Evolutionary conservation across 2,888 invertebrate genomes (phyloP).

Genomic region (Baronia brevicornis): DNA sequence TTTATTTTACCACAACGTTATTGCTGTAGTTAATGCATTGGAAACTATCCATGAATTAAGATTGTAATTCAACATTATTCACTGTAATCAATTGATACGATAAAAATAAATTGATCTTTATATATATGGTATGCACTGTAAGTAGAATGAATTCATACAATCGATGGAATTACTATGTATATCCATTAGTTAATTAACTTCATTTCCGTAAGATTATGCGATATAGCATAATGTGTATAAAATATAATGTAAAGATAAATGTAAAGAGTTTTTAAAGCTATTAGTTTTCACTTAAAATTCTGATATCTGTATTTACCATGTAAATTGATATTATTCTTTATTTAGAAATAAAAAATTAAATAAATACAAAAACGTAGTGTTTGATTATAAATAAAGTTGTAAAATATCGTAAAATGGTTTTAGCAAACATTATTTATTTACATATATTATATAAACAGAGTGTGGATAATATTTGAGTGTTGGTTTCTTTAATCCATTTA

Average conservation of each 20-base stretch:
- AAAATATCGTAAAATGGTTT: neutral
- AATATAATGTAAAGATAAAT: too few species aligned
- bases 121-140: too few species aligned
- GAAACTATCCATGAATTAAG: conserved; percentile 46
- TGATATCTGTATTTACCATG: too few species aligned
- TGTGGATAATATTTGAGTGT: neutral
- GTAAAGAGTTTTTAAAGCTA: too few species aligned
- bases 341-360: neutral
- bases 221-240: too few species aligned
- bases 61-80: conserved; percentile 51
- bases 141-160: conserved; percentile 49
- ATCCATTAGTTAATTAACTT: too few species aligned
- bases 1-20: conserved; percentile 56
- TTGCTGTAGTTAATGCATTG: conserved; percentile 40
- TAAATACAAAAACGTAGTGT: neutral
- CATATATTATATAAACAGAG: neutral
- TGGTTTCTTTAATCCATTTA: neutral
- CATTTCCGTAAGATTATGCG: too few species aligned
- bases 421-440: conserved; percentile 1
- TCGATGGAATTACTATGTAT: too few species aligned
- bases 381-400: neutral
- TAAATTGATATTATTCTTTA: neutral
- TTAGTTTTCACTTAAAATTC: too few species aligned
- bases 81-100: conserved; percentile 60
- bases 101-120: conserved; percentile 52